These are phyloP conservation scores for Vulpes vulpes DNA, from an alignment of 2,113 vertebrate species.

Conservation along the genomic window DNA sequence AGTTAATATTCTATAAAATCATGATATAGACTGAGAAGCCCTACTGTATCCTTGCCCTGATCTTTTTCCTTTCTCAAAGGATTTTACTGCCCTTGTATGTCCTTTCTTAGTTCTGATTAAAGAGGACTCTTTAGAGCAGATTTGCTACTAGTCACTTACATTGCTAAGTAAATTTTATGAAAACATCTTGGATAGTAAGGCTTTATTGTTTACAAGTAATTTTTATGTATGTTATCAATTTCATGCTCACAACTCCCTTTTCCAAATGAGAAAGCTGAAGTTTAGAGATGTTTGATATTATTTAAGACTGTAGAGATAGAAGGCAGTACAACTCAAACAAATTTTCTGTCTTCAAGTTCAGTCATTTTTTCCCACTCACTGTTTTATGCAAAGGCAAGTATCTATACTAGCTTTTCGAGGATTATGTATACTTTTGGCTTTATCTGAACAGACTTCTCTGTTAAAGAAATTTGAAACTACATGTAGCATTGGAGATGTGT, in stretches of 20 bases:
- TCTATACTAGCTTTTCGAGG: slow-evolving; percentile 19
- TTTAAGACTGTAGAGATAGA: not conserved
- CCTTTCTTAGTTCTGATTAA: not conserved
- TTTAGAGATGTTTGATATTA: slow-evolving; percentile 40
- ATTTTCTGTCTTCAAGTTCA: slow-evolving; percentile 24
- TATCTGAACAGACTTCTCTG: not conserved
- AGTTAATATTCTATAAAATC: slow-evolving; percentile 46
- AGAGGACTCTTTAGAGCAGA: not conserved
- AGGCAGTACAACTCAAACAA: not conserved
- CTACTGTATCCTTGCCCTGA: not conserved
- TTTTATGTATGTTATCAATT: slow-evolving; percentile 29
- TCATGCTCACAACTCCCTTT: not conserved
- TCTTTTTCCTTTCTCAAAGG: slow-evolving; percentile 5
- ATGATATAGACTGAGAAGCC: not conserved
- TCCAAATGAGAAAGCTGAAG: not conserved
- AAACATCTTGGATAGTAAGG: not conserved
- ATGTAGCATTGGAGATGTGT: not conserved
- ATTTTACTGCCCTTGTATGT: not conserved
- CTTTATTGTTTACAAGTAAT: slow-evolving; percentile 3
- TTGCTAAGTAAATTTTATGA: slow-evolving; percentile 3
- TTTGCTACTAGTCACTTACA: slow-evolving; percentile 11
- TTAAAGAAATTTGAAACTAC: not conserved
- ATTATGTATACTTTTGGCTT: slow-evolving; percentile 35
- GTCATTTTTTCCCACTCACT: not conserved
- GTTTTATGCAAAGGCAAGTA: not conserved